Conservation (phyloP, 2,888 invertebrate species). For the Suillia variegata region DNA sequence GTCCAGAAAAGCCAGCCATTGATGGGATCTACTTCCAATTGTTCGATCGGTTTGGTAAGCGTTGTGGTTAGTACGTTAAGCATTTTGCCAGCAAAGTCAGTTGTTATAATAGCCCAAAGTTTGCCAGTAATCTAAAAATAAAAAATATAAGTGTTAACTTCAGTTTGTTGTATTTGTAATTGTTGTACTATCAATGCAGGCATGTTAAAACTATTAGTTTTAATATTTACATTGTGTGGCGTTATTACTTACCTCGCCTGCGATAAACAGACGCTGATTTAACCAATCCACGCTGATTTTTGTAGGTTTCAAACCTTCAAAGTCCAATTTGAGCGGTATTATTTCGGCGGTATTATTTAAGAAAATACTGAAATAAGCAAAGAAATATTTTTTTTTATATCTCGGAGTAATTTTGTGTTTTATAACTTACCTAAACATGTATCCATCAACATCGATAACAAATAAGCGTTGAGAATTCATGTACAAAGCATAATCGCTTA, state of each 20-base stretch:
- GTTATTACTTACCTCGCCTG: conserved; percentile 71
- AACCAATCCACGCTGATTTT: conserved; percentile 88
- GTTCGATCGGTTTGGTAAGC: conserved; percentile 72
- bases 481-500: conserved; percentile 76
- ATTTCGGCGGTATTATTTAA: too few relatives aligned
- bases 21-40: conserved; percentile 89
- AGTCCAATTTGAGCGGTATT: conserved; percentile 63
- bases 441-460: conserved; percentile 74
- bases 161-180: too few relatives aligned
- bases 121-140: too few relatives aligned
- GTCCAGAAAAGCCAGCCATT: conserved; percentile 89
- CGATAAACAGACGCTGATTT: conserved; percentile 80
- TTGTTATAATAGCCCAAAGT: conserved; percentile 77
- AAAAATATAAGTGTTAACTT: too few relatives aligned
- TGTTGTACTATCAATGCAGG: too few relatives aligned
- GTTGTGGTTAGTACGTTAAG: conserved; percentile 74
- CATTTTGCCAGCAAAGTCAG: conserved; percentile 75
- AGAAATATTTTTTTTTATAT: not conserved
- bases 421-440: conserved; percentile 63
- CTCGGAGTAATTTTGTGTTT: not conserved
- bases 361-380: conserved; percentile 16
- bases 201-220: too few relatives aligned
- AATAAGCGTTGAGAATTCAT: conserved; percentile 76
- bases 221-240: too few relatives aligned
- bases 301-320: conserved; percentile 67